Evolutionary conservation across 2,113 vertebrate genomes (phyloP).

Genomic region (Alexandromys fortis): DNA sequence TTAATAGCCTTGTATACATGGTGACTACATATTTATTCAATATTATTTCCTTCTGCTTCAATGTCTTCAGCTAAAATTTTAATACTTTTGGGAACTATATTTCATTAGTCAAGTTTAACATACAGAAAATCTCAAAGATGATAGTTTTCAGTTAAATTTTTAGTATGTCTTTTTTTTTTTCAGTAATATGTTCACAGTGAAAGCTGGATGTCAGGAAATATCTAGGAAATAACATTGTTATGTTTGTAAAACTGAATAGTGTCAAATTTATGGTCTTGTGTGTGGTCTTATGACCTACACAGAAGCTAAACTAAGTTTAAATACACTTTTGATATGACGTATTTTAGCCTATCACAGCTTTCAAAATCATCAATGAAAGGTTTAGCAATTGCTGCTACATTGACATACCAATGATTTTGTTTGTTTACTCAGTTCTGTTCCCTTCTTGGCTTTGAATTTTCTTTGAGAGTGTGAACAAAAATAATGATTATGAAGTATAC

Average conservation of each 20-base stretch:
- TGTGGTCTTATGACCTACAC: background rate
- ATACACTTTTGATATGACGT: background rate
- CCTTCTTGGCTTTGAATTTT: background rate
- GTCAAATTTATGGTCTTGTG: background rate
- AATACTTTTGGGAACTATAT: too few relatives aligned
- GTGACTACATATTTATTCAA: background rate
- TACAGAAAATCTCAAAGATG: background rate
- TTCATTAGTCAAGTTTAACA: background rate
- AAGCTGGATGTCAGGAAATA: background rate
- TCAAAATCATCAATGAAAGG: background rate
- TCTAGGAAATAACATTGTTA: too few relatives aligned
- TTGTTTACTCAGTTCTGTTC: background rate
- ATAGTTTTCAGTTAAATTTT: background rate
- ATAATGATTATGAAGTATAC: background rate
- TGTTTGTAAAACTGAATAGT: background rate
- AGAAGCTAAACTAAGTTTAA: background rate
- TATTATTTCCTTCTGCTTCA: background rate
- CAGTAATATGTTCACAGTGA: background rate
- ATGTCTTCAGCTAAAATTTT: background rate
- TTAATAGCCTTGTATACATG: background rate
- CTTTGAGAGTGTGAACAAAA: background rate
- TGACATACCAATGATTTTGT: background rate
- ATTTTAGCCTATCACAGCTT: background rate
- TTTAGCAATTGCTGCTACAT: background rate
- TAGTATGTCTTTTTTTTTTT: background rate